These are phyloP conservation scores for Jaculus jaculus DNA, from an alignment of 2,113 vertebrate species.

Conservation along the genomic window DNA sequence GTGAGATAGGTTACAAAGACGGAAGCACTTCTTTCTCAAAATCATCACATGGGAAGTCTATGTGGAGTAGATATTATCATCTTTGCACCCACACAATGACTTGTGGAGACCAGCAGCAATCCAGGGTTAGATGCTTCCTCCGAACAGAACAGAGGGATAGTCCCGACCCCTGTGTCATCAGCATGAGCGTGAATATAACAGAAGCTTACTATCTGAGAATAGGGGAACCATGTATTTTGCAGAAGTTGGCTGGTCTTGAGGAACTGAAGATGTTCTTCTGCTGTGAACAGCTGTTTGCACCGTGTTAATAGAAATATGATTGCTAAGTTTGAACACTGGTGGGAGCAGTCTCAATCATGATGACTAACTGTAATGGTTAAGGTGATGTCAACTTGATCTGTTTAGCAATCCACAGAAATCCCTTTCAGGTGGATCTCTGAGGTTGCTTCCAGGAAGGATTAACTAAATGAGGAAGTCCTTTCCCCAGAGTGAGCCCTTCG, in stretches of 20 bases:
- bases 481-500: no score
- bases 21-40: not conserved
- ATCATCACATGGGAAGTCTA: not conserved
- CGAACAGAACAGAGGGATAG: not conserved
- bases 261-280: not conserved
- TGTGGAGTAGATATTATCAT: not conserved
- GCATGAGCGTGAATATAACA: not conserved
- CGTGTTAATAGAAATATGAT: not conserved
- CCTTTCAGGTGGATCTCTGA: no score
- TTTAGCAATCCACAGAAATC: no score
- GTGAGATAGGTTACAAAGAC: not conserved
- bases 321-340: not conserved
- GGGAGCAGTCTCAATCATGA: no score
- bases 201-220: not conserved
- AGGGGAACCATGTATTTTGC: not conserved
- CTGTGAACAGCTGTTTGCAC: not conserved
- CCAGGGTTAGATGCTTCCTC: not conserved
- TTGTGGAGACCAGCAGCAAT: constrained; percentile 26
- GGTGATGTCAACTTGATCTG: no score
- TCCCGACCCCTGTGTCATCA: not conserved
- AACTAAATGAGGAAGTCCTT: no score
- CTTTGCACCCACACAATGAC: not conserved
- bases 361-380: no score
- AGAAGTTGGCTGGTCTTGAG: not conserved
- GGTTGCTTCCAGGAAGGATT: no score